Evolutionary conservation across 2,113 vertebrate genomes (phyloP).

Genomic region (Abramis brama): DNA sequence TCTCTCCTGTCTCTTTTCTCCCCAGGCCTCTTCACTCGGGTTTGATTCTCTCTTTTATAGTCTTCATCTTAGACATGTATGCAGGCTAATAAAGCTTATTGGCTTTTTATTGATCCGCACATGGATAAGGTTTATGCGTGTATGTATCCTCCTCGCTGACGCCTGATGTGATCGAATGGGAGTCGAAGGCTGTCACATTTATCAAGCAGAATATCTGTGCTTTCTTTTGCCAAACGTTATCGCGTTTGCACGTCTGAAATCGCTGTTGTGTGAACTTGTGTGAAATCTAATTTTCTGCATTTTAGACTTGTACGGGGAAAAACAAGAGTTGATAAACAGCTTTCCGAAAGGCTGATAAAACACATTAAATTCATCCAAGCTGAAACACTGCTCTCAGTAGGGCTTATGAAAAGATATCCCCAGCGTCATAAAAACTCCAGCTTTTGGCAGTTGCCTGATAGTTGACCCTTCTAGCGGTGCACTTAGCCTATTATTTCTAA

Average conservation of each 20-base stretch:
- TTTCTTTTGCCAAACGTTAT: slow-evolving; percentile 43
- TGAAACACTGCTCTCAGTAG: slow-evolving; percentile 30
- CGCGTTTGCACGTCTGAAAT: slow-evolving; percentile 33
- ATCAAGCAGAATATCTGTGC: slow-evolving; percentile 54
- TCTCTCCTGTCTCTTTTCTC: slow-evolving; percentile 53
- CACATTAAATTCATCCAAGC: slow-evolving; percentile 42
- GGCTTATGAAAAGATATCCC: slow-evolving; percentile 9
- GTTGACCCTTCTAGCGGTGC: slow-evolving; percentile 20
- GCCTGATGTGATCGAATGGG: slow-evolving; percentile 40
- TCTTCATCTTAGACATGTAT: slow-evolving; percentile 57
- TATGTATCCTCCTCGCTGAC: slow-evolving; percentile 50
- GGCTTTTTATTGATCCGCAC: slow-evolving; percentile 58
- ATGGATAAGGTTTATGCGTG: slow-evolving; percentile 56
- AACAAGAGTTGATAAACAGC: slow-evolving; percentile 45
- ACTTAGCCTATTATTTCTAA: slow-evolving; percentile 24
- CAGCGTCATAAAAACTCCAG: slow-evolving; percentile 22
- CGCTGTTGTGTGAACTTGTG: slow-evolving; percentile 44
- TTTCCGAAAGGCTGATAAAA: slow-evolving; percentile 41
- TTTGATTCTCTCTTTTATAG: slow-evolving; percentile 44
- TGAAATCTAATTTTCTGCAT: slow-evolving; percentile 61
- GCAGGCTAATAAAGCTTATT: slow-evolving; percentile 48
- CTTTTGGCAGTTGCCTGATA: background rate
- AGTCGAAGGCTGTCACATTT: slow-evolving; percentile 50
- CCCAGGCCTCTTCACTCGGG: slow-evolving; percentile 53
- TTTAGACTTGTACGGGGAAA: slow-evolving; percentile 41